Base-by-base conservation (phyloP, 2,113 vertebrate species). In the Aleadryas rufinucha region DNA sequence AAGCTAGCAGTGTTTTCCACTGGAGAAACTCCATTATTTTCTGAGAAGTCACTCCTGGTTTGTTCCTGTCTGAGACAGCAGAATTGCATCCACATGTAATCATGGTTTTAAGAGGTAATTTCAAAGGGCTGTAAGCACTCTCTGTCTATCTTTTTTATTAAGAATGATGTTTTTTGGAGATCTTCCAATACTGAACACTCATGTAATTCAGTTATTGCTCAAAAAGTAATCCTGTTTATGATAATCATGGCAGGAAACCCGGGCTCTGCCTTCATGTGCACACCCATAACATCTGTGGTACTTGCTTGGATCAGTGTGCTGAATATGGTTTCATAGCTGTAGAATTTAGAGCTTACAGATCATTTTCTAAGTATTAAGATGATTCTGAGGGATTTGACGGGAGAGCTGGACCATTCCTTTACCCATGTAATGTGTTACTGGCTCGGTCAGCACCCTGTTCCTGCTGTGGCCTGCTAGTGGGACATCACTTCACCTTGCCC, bases 161-260 rank as follows among this genome's bases (percentile, higher is more conserved):
- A 93, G 90, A 96, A 79, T 89, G 86, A 94, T 92, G 72, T 1
- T 6, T 74, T 88, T 77, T 96, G 90, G 96, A 96, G 69, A 47
- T 81, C 57, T 81, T 95, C 96, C 96, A 96, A 56, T 78, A 69
- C 74, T 72, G 83, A 93, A 87, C 90, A 87, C 76, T 94, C 88
- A 71, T 94, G 86, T 96, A 93, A 96, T 92, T 96, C 86, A 82
- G 80, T 97, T 96, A 96, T 64, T 95, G 80, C 92, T 95, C 86
- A 88, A 92, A 74, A 95, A 92, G 86, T 94, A 96, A 95, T 94
- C 80, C 80, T 90, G 86, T 93, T 96, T 94, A 53, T 84, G 76
- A 82, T 75, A 92, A 92, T 92, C 86, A 78, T 75, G 81, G 86
- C 65, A 92, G 77, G 65, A 89, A 64, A 95, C 49, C 9, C 1